Base-by-base conservation (phyloP, 2,888 invertebrate species). In the Orchesellides sinensis region DNA sequence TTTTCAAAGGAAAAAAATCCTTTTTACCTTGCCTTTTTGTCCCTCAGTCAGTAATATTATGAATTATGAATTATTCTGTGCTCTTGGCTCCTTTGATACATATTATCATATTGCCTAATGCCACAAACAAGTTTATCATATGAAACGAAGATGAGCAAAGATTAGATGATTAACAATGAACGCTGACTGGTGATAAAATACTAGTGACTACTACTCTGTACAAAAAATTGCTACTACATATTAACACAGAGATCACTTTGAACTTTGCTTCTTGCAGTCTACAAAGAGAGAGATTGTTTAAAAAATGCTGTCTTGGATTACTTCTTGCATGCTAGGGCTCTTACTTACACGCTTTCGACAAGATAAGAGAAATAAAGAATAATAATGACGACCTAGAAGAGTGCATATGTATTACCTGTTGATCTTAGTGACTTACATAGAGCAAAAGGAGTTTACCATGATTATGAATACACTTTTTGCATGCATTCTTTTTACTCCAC, bases 11-110 rank as follows among this genome's bases (percentile, higher is more conserved):
- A 52, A n/a, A n/a, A n/a, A n/a, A n/a, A n/a, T n/a, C n/a, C n/a
- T n/a, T n/a, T 75, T 83, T 68, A 52, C 54, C 56, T 78, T 72
- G 54, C 17, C 14, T 23, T 40, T 27, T 56, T 45, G 6, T 27
- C 23, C 54, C 21, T 40, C 35, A 52, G 17, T 49, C 49, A 21
- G 17, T 40, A 72, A 77, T 78, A n/a, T n/a, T n/a, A n/a, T n/a
- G n/a, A n/a, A n/a, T n/a, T n/a, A 72, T 72, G 77, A 83, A 77
- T 77, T 83, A 83, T 72, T 83, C 77, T 75, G 65, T 63, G 74
- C 82, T 70, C 69, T 82, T 72, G 77, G 35, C 77, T 73, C 66
- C 66, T 65, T 49, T 65, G 32, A 45, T 69, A 69, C 74, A 56
- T 69, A 65, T 75, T 63, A 82, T 77, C 70, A 70, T 17, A 19